Evolutionary conservation across 1,140 invertebrate genomes (phyloP).

Genomic region (Drosophila pectinifera): DNA sequence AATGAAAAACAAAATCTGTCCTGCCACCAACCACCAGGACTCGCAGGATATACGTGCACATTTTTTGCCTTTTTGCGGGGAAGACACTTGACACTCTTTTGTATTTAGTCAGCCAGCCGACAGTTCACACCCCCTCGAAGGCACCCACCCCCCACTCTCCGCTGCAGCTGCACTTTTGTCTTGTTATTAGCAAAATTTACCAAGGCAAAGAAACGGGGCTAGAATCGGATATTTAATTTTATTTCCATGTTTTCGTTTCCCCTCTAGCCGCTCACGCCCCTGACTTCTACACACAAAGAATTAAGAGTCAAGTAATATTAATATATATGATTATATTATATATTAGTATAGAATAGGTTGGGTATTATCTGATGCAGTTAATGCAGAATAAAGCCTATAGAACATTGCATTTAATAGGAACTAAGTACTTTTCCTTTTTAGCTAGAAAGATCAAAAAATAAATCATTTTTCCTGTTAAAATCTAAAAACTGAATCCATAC

Average conservation of each 20-base stretch:
- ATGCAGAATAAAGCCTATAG: too few relatives aligned
- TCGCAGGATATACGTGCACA: slow-evolving; percentile 13
- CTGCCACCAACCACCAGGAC: slow-evolving; percentile 46
- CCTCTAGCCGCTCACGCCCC: slow-evolving; percentile 3
- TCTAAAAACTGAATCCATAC: too few relatives aligned
- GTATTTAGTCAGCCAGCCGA: slow-evolving; percentile 68
- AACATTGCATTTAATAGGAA: too few relatives aligned
- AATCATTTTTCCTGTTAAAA: too few relatives aligned
- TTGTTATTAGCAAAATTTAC: slow-evolving; percentile 77
- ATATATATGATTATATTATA: too few relatives aligned
- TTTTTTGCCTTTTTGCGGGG: slow-evolving; percentile 66
- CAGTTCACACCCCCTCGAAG: slow-evolving; percentile 39
- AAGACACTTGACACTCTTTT: slow-evolving; percentile 82
- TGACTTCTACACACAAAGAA: slow-evolving; percentile 13
- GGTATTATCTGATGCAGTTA: too few relatives aligned
- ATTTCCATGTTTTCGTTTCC: slow-evolving; percentile 75
- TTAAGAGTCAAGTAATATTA: background rate
- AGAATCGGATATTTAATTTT: slow-evolving; percentile 82
- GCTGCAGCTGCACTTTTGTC: slow-evolving; percentile 63
- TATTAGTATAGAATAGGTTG: too few relatives aligned
- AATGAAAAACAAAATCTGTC: slow-evolving; percentile 72
- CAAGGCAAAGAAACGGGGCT: slow-evolving; percentile 32
- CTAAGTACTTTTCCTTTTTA: too few relatives aligned
- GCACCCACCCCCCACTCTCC: slow-evolving; percentile 3
- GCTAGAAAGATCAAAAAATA: too few relatives aligned